Conservation (phyloP, 1,140 invertebrate species). For the Venturia canescens region DNA sequence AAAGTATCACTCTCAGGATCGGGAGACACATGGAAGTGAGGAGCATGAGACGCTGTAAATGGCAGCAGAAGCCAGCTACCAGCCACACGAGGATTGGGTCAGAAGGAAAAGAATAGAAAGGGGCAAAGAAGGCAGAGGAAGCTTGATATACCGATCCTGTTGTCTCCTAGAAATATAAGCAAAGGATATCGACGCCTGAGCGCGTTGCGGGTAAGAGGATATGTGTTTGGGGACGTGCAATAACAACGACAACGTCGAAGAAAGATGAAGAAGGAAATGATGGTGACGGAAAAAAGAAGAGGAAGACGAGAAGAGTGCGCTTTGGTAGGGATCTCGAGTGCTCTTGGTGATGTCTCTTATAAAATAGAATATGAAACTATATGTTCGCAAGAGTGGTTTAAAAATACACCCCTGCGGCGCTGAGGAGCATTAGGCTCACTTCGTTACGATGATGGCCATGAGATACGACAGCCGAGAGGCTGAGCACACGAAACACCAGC, state of each 20-base stretch:
- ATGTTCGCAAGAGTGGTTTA: conserved; percentile 54
- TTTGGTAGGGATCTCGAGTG: conserved; percentile 34
- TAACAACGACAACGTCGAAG: background rate
- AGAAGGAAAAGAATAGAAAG: background rate
- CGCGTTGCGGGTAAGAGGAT: conserved; percentile 32
- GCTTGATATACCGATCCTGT: background rate
- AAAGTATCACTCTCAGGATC: conserved; percentile 27
- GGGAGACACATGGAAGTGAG: background rate
- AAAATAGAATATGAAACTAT: conserved; percentile 58
- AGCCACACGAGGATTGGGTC: background rate
- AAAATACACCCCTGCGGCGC: conserved; percentile 49
- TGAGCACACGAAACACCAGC: conserved; percentile 34
- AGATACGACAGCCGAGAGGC: conserved; percentile 47
- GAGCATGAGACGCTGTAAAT: conserved; percentile 26
- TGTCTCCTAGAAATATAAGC: background rate
- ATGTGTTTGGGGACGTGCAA: background rate
- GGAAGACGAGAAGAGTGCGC: conserved; percentile 12
- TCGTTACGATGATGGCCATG: conserved; percentile 52
- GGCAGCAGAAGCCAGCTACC: background rate
- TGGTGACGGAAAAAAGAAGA: background rate
- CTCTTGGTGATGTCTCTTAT: conserved; percentile 52
- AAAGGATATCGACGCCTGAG: conserved; percentile 18
- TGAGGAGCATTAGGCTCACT: conserved; percentile 51
- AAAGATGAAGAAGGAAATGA: background rate
- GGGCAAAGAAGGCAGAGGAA: background rate